Conservation (phyloP, 1,140 invertebrate species). For the Zaprionus inermis region DNA sequence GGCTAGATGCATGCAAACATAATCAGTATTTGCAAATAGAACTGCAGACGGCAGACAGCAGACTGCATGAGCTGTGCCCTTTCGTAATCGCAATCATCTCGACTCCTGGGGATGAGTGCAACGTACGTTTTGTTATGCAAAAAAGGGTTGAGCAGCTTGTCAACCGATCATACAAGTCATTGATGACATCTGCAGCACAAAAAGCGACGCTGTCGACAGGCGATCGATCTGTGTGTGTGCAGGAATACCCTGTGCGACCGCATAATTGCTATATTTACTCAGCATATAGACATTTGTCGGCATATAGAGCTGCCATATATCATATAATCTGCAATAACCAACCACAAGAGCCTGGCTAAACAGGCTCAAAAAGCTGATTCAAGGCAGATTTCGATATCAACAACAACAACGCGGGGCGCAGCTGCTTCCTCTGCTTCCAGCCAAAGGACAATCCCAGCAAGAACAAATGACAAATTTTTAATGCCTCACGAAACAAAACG, state of each 20-base stretch:
- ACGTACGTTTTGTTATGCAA: constrained; percentile 36
- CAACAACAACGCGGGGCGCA: constrained; percentile 36
- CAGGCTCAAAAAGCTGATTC: constrained; percentile 1
- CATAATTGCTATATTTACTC: constrained; percentile 6
- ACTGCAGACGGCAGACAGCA: constrained; percentile 48
- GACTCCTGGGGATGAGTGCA: too few species aligned
- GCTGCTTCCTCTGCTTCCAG: constrained; percentile 61
- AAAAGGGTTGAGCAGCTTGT: constrained; percentile 23
- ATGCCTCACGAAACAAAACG: constrained; percentile 78
- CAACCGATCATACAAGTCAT: constrained; percentile 23
- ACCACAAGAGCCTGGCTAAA: too few species aligned
- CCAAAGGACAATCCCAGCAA: constrained; percentile 17
- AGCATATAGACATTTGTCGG: constrained; percentile 1
- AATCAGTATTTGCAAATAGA: constrained; percentile 83
- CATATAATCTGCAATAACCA: too few species aligned
- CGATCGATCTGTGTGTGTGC: constrained; percentile 15
- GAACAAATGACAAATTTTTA: constrained; percentile 80
- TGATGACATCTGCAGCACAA: constrained; percentile 33
- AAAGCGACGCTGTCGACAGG: not conserved
- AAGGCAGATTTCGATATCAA: constrained; percentile 35
- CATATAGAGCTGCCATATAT: too few species aligned
- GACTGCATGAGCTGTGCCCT: not conserved
- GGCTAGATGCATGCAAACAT: constrained; percentile 79
- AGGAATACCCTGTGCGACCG: not conserved
- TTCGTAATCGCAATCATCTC: constrained; percentile 49